phyloP scores from a whole-genome alignment of 1,140 invertebrate species.

The Aporrectodea caliginosa region DNA sequence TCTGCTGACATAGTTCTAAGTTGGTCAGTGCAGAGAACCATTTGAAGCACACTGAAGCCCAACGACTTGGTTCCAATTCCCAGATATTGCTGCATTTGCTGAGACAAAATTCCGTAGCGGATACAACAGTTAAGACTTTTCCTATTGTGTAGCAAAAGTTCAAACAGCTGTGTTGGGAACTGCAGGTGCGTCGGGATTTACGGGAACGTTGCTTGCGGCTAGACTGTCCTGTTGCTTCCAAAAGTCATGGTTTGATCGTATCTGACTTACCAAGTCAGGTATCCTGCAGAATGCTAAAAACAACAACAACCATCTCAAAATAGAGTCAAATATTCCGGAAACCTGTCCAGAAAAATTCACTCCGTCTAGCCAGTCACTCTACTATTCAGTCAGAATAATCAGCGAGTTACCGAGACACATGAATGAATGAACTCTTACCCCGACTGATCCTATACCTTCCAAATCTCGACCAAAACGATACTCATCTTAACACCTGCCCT shows the following conservation, averaged over 20 bases:
- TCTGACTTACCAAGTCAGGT: background rate
- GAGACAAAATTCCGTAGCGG: too few species aligned
- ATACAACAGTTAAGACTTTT: too few species aligned
- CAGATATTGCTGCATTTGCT: too few species aligned
- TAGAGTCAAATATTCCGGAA: background rate
- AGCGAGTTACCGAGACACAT: background rate
- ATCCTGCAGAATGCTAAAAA: background rate
- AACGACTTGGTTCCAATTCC: too few species aligned
- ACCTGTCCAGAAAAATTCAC: background rate
- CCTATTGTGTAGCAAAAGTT: too few species aligned
- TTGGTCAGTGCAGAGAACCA: too few species aligned
- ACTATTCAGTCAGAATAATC: background rate
- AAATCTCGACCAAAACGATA: background rate
- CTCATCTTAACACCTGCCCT: too few species aligned
- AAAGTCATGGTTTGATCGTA: background rate
- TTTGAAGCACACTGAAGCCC: too few species aligned
- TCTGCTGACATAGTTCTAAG: too few species aligned
- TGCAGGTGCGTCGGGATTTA: too few species aligned
- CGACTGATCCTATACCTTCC: background rate
- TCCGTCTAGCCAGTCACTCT: background rate
- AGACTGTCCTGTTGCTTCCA: background rate
- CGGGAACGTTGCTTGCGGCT: too few species aligned
- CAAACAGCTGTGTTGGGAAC: too few species aligned
- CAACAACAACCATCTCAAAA: background rate
- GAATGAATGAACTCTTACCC: background rate